These are phyloP conservation scores for Zaprionus inermis DNA, from an alignment of 1,140 invertebrate genomes.

Conservation along the genomic window DNA sequence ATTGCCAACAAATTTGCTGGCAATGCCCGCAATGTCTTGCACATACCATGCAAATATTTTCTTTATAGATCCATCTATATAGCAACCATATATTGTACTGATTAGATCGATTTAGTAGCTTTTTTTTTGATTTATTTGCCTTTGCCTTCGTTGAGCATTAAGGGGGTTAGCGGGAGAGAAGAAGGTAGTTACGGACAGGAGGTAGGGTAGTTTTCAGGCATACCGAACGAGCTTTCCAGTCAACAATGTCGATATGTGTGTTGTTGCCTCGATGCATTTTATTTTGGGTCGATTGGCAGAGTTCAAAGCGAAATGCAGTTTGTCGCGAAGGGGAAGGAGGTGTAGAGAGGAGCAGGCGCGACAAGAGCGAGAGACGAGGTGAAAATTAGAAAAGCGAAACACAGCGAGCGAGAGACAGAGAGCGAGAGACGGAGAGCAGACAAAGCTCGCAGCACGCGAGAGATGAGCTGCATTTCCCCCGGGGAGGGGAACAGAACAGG, in stretches of 20 bases:
- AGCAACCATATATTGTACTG: no score
- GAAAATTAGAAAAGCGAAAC: conserved; percentile 3
- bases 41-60: no score
- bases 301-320: conserved; percentile 29
- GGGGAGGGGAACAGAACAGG: background rate
- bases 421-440: conserved; percentile 8
- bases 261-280: background rate
- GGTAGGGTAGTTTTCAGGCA: no score
- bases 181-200: background rate
- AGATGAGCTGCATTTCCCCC: conserved; percentile 19
- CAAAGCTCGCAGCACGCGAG: background rate
- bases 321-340: background rate
- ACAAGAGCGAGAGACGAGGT: conserved; percentile 3
- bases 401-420: background rate
- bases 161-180: no score
- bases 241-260: background rate
- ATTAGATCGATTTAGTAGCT: no score
- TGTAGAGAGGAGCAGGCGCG: background rate
- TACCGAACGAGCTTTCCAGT: background rate
- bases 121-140: no score
- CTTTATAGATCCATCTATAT: no score
- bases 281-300: conserved; percentile 23
- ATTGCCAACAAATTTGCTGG: no score
- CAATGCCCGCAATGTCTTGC: no score
- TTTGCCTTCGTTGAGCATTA: no score